phyloP scores from a whole-genome alignment of 2,113 vertebrate species.

The Sporophila hypoxantha region DNA sequence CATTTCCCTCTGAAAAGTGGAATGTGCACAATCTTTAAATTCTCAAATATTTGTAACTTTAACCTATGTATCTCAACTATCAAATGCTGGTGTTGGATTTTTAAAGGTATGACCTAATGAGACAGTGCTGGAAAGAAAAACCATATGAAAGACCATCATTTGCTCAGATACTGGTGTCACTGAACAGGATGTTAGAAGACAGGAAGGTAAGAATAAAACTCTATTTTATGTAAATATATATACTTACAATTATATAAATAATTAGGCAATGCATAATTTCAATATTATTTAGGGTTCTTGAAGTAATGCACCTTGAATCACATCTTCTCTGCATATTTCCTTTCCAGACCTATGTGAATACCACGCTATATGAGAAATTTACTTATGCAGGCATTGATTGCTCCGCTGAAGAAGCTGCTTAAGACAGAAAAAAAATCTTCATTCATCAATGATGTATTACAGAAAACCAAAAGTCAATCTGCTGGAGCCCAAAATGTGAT shows the following conservation, averaged over 20 bases:
- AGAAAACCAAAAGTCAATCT: background rate
- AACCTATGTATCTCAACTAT: background rate
- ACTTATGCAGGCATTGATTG: constrained; percentile 87
- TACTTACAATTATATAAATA: background rate
- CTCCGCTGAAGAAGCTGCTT: constrained; percentile 86
- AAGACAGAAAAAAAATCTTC: background rate
- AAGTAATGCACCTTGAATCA: background rate
- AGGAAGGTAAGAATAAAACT: constrained; percentile 73
- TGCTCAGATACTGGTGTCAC: constrained; percentile 82
- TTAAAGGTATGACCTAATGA: constrained; percentile 83
- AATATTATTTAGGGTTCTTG: background rate
- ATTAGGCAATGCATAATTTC: background rate
- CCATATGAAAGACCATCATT: constrained; percentile 86
- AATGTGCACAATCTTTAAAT: background rate
- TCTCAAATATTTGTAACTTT: background rate
- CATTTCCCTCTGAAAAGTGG: background rate
- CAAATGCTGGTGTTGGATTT: background rate
- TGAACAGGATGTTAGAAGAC: constrained; percentile 86
- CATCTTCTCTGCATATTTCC: background rate
- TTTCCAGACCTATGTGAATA: constrained; percentile 84
- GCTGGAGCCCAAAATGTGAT: constrained; percentile 34
- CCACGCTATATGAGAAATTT: constrained; percentile 87
- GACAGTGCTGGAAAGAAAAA: constrained; percentile 86
- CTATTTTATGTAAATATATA: background rate
- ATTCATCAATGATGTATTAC: background rate